phyloP scores from a whole-genome alignment of 2,888 invertebrate genomes.

The Rhaphigaster nebulosa region DNA sequence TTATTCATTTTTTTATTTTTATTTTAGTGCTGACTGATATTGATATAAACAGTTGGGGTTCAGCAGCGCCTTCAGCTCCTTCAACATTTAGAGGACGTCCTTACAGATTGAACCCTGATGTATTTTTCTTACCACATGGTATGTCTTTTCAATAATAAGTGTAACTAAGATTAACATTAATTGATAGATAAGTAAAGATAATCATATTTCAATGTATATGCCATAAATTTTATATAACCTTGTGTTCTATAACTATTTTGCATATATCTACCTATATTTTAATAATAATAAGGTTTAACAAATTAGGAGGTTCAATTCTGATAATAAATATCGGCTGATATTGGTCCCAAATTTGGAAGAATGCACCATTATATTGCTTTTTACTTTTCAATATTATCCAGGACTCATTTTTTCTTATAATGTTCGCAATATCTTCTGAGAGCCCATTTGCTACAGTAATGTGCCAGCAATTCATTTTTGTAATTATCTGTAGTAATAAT shows the following conservation, averaged over 20 bases:
- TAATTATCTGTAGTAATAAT: too few species aligned
- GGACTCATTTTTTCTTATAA: too few species aligned
- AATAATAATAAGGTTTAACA: neutral
- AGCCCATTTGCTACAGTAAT: too few species aligned
- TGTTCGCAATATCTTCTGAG: too few species aligned
- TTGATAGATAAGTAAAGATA: neutral
- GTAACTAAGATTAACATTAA: neutral
- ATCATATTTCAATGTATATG: neutral
- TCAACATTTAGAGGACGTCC: constrained; percentile 67
- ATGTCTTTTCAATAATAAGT: neutral
- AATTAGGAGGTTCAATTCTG: neutral
- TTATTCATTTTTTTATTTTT: neutral
- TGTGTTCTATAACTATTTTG: neutral
- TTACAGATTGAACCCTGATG: constrained; percentile 67
- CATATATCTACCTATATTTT: neutral
- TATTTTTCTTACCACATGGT: constrained; percentile 67
- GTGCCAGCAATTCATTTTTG: too few species aligned
- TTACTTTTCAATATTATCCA: too few species aligned
- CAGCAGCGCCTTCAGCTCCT: constrained; percentile 69
- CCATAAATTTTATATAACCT: neutral
- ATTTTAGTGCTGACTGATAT: constrained; percentile 74
- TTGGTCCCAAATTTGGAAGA: too few species aligned
- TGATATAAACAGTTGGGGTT: constrained; percentile 72
- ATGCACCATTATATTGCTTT: too few species aligned
- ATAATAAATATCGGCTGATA: too few species aligned